Percentiles rank a stretch among this genome's conserved stretches.
Conservation (phyloP, 2,888 invertebrate species). For the Andrena dorsata region DNA sequence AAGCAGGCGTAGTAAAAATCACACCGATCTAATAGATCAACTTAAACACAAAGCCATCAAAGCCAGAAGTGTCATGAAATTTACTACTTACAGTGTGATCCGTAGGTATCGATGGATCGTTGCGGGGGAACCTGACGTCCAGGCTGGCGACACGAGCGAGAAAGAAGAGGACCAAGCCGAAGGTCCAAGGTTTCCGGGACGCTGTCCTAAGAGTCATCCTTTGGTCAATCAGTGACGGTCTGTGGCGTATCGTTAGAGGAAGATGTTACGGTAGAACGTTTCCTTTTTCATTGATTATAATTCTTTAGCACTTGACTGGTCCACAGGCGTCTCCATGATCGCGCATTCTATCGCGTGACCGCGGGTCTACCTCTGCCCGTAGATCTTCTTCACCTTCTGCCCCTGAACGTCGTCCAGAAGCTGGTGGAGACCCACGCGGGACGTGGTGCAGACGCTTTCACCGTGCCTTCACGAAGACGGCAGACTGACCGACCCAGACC, state of each 20-base stretch:
- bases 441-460: slow-evolving; percentile 73
- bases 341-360: slow-evolving; percentile 23
- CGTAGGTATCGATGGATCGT: background rate
- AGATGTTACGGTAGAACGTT: slow-evolving; percentile 27
- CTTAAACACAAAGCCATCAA: too few relatives aligned
- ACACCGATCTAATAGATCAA: too few relatives aligned
- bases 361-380: background rate
- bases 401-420: slow-evolving; percentile 46
- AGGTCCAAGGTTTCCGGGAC: slow-evolving; percentile 12
- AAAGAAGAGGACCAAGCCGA: slow-evolving; percentile 35
- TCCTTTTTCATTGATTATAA: slow-evolving; percentile 34
- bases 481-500: slow-evolving; percentile 71
- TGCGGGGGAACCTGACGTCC: slow-evolving; percentile 7
- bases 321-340: slow-evolving; percentile 38
- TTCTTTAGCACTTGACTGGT: slow-evolving; percentile 37
- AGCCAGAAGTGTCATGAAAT: background rate
- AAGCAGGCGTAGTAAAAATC: too few relatives aligned
- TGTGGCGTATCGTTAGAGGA: background rate
- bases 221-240: slow-evolving; percentile 10
- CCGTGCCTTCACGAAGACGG: slow-evolving; percentile 75
- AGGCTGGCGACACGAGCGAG: slow-evolving; percentile 15
- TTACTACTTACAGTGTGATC: slow-evolving; percentile 41
- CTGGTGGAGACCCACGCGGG: slow-evolving; percentile 57
- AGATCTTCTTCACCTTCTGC: slow-evolving; percentile 26
- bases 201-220: slow-evolving; percentile 51